phyloP scores from a whole-genome alignment of 2,113 vertebrate species.

The Ciconia stormi region DNA sequence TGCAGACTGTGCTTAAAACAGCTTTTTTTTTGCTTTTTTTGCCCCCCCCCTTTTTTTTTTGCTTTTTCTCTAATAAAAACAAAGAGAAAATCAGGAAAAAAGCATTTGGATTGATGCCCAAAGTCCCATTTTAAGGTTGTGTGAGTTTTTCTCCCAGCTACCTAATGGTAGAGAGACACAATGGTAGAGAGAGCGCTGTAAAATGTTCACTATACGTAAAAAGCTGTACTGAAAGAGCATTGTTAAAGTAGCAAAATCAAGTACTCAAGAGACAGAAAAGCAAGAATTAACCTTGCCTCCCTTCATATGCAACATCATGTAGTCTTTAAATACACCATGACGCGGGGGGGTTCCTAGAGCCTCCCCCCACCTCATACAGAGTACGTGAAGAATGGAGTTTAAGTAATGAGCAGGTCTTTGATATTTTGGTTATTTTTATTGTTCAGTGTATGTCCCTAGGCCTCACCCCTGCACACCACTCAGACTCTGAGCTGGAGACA shows the following conservation, averaged over 20 bases:
- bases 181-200: neutral
- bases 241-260: neutral
- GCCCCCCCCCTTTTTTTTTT: too few relatives aligned
- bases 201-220: neutral
- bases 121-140: conserved; percentile 22
- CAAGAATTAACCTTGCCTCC: neutral
- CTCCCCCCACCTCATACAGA: neutral
- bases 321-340: neutral
- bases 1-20: neutral
- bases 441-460: neutral
- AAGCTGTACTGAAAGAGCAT: neutral
- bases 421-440: neutral
- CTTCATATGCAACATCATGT: neutral
- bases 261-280: neutral
- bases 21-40: fast-evolving
- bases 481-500: neutral
- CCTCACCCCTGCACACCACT: neutral
- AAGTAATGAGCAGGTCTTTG: neutral
- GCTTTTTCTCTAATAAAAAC: neutral
- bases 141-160: neutral
- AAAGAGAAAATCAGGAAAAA: neutral
- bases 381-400: neutral
- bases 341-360: neutral
- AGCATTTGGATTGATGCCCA: conserved; percentile 23
- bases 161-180: conserved; percentile 4